Percentiles rank a stretch among this genome's conserved stretches.
phyloP scores from a whole-genome alignment of 2,888 invertebrate species.

The Heliconius erato region DNA sequence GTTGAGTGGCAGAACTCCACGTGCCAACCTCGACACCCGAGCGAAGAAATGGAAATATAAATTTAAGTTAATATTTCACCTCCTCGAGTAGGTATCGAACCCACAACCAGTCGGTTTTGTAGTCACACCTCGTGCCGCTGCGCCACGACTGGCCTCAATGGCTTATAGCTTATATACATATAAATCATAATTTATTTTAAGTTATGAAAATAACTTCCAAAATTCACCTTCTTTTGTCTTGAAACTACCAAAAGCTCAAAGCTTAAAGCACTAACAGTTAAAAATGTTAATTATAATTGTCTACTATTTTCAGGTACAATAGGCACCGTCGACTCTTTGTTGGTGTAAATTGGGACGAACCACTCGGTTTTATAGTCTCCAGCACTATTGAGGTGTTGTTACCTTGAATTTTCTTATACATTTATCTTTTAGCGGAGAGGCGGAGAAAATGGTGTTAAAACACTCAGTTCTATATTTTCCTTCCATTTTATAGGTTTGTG shows the following conservation, averaged over 20 bases:
- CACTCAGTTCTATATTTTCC: neutral
- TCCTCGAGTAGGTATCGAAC: no score
- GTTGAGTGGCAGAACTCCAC: no score
- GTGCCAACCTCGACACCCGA: no score
- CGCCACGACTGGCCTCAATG: no score
- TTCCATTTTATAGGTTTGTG: neutral
- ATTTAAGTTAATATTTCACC: no score
- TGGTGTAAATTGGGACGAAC: slow-evolving; percentile 39
- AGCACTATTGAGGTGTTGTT: slow-evolving; percentile 16
- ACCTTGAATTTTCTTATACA: slow-evolving; percentile 35
- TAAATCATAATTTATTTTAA: no score
- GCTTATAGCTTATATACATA: no score
- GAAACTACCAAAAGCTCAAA: slow-evolving; percentile 15
- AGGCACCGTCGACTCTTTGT: slow-evolving; percentile 33
- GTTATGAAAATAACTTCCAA: neutral
- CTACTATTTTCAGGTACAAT: slow-evolving; percentile 34
- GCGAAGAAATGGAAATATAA: no score
- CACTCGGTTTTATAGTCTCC: slow-evolving; percentile 37
- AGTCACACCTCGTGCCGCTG: no score
- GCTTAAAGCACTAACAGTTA: slow-evolving; percentile 7
- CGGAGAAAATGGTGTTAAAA: neutral
- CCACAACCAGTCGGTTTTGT: no score
- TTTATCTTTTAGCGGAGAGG: neutral
- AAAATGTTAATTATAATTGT: slow-evolving; percentile 40
- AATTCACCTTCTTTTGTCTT: neutral